Conservation (phyloP, 2,113 vertebrate species). For the Petrocephalus zakoni region DNA sequence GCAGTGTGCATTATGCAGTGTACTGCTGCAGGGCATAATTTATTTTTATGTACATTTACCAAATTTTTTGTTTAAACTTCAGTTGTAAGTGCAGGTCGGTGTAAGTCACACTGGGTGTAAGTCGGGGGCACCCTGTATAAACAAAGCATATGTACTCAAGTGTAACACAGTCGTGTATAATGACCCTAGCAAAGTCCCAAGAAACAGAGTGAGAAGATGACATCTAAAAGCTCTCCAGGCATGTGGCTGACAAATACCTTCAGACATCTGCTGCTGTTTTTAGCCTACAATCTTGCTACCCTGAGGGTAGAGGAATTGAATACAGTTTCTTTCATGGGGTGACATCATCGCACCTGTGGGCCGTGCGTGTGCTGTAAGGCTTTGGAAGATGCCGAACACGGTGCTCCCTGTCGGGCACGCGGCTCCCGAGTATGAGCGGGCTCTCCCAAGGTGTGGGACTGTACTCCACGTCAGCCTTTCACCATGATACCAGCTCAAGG, state of each 20-base stretch:
- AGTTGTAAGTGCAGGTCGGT: not conserved
- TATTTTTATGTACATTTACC: not conserved
- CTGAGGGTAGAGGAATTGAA: not conserved
- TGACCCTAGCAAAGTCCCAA: not conserved
- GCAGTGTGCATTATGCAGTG: not conserved
- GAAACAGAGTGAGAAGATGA: not conserved
- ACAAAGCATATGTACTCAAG: not conserved
- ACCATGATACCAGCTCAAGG: not conserved
- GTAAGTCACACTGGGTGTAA: not conserved
- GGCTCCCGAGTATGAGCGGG: not conserved
- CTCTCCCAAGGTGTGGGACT: not conserved
- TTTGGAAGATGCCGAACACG: not conserved
- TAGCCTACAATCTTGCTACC: not conserved
- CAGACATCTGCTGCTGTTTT: not conserved
- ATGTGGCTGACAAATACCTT: not conserved
- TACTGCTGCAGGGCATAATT: not conserved
- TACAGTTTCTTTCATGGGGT: not conserved
- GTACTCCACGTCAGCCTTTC: not conserved
- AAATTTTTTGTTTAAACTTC: too few relatives aligned
- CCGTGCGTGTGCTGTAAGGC: not conserved
- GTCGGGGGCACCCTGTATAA: not conserved
- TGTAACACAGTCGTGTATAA: not conserved
- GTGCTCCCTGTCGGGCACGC: not conserved
- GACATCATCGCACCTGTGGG: not conserved
- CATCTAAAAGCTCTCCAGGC: not conserved